Evolutionary conservation across 2,888 invertebrate genomes (phyloP).

Genomic region (Synanthedon vespiformis): DNA sequence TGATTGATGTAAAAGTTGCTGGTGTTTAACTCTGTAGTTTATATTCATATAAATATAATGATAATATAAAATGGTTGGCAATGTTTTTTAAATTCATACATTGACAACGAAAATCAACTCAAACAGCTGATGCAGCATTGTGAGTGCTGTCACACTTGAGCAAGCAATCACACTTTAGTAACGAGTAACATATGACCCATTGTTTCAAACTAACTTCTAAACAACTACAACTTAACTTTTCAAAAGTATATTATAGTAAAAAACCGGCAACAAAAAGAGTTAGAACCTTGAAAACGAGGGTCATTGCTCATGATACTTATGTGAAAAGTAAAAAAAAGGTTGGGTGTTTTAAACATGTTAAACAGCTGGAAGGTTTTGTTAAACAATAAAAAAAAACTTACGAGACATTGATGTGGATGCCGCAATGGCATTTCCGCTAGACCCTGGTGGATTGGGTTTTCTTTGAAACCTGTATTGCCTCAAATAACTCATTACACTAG

Average conservation of each 20-base stretch:
- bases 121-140: too few species aligned
- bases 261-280: slow-evolving; percentile 10
- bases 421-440: slow-evolving; percentile 38
- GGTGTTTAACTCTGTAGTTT: too few species aligned
- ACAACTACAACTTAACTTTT: too few species aligned
- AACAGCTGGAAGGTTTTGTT: slow-evolving; percentile 1
- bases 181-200: too few species aligned
- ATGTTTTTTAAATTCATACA: too few species aligned
- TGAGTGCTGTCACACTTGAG: too few species aligned
- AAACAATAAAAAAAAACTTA: slow-evolving; percentile 29
- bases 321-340: slow-evolving; percentile 1
- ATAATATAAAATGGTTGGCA: too few species aligned
- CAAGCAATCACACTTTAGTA: too few species aligned
- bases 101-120: too few species aligned
- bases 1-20: too few species aligned
- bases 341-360: slow-evolving; percentile 2
- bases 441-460: slow-evolving; percentile 58
- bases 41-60: too few species aligned
- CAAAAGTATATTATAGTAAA: background rate
- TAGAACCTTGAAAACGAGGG: slow-evolving; percentile 23
- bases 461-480: slow-evolving; percentile 78
- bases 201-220: too few species aligned
- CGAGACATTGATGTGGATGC: slow-evolving; percentile 47
- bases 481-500: slow-evolving; percentile 73
- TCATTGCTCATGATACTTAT: slow-evolving; percentile 15